Base-by-base conservation (phyloP, 2,797 vertebrate species). In the Muscicapa comitata region DNA sequence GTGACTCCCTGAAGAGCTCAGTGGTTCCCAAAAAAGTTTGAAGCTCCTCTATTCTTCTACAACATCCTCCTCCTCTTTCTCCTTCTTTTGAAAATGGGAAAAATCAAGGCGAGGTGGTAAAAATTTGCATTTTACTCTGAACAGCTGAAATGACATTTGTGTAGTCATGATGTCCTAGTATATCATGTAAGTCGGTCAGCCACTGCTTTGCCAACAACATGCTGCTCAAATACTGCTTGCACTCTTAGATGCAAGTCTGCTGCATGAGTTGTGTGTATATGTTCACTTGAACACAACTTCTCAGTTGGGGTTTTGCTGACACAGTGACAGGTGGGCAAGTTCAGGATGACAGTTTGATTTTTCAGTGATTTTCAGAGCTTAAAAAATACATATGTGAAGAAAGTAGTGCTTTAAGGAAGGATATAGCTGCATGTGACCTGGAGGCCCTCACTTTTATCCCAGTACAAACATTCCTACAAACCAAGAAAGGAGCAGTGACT, bases 321-420 rank as follows among this genome's bases (percentile, higher is more conserved):
- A 31, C 0, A 0, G 40, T 47, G 29, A 48, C 16, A 48, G 20
- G 1, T 78, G 62, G 25, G 40, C 21, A 53, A 70, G 17, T 53
- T 75, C 40, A 74, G 37, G 17, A 66, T 70, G 43, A 71, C 26
- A 62, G 11, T 4, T 76, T 48, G 33, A 17, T 77, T 89, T 87
- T 47, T 42, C 53, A 57, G 4, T 53, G 24, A 18, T 71, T 78
- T 74, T 78, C 28, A 58, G n/a, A 72, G 50, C n/a, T 76, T 74
- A 47, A 31, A 10, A 81, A 80, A 59, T 33, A 10, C 9, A 23
- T n/a, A 2, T 35, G 16, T 31, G 33, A 90, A 73, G 43, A 45
- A 83, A 73, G 5, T 42, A 7, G 24, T 31, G 16, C 21, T 70
- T 28, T 57, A 48, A 73, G 73, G 59, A 71, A 24, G 8, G 5